Conservation (phyloP, 1,140 invertebrate genomes). For the Brachionus angularis region DNA sequence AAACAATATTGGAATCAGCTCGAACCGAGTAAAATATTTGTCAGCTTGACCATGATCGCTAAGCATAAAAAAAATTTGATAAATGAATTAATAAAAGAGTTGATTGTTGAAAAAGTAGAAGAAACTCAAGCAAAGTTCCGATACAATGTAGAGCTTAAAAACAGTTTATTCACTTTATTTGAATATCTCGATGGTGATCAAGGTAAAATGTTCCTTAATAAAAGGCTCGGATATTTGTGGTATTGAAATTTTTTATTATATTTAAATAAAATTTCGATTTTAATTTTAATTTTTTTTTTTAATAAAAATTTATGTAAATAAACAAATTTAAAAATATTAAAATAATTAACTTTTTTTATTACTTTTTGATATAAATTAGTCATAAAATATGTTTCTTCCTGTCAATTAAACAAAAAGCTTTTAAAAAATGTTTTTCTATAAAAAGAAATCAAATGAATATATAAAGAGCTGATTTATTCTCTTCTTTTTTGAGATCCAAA, state of each 20-base stretch:
- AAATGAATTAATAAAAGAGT: neutral
- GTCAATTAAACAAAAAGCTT: neutral
- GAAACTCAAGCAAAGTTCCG: constrained; percentile 27
- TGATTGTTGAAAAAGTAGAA: constrained; percentile 30
- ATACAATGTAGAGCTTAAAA: constrained; percentile 34
- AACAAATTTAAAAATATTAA: constrained; percentile 1
- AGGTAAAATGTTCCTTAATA: constrained; percentile 30
- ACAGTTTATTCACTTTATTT: constrained; percentile 26
- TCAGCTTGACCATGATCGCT: constrained; percentile 12
- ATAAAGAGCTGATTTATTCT: no score
- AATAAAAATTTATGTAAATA: neutral
- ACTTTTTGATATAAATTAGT: neutral
- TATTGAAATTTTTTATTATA: neutral
- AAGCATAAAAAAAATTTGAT: neutral
- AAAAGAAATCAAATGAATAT: no score
- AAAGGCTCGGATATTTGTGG: constrained; percentile 38
- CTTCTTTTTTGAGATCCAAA: no score
- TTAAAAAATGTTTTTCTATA: neutral
- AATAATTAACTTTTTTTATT: neutral
- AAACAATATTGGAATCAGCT: constrained; percentile 17
- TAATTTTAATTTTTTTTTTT: neutral
- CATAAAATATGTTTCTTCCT: neutral
- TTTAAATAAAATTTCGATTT: neutral
- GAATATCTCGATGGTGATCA: constrained; percentile 39
- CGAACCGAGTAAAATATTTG: constrained; percentile 26